A percentile compares a stretch with the other conserved stretches of the same genome.
phyloP scores from a whole-genome alignment of 2,113 vertebrate species.

The Sapayoa aenigma region DNA sequence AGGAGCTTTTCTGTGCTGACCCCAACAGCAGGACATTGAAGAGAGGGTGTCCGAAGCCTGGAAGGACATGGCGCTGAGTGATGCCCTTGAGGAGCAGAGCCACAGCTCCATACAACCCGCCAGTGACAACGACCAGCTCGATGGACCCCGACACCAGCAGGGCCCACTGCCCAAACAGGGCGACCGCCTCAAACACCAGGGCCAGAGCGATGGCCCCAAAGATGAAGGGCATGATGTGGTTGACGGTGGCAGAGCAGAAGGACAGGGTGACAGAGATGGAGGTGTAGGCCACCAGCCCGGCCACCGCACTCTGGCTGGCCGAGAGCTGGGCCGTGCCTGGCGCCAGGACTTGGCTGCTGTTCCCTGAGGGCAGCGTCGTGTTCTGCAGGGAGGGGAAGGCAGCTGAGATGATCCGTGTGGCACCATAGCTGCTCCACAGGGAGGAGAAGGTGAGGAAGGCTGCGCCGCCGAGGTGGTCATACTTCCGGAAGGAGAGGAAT shows the following conservation, averaged over 20 bases:
- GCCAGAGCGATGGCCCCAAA: slow-evolving; percentile 83
- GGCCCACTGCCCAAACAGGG: slow-evolving; percentile 77
- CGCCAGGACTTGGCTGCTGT: background rate
- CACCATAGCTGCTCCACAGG: slow-evolving; percentile 86
- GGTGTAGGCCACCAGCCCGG: slow-evolving; percentile 83
- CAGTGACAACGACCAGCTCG: slow-evolving; percentile 80
- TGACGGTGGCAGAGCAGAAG: slow-evolving; percentile 89
- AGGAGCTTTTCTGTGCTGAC: slow-evolving; percentile 69
- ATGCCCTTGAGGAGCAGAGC: slow-evolving; percentile 84
- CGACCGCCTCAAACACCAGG: slow-evolving; percentile 82
- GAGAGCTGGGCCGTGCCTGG: background rate
- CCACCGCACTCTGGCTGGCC: slow-evolving; percentile 72
- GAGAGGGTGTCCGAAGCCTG: slow-evolving; percentile 86
- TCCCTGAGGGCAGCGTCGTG: background rate
- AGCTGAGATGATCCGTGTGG: slow-evolving; percentile 77
- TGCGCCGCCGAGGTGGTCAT: slow-evolving; percentile 82
- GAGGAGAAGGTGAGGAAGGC: slow-evolving; percentile 87
- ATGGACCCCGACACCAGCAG: slow-evolving; percentile 77
- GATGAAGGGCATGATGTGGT: slow-evolving; percentile 89
- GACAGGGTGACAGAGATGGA: slow-evolving; percentile 80
- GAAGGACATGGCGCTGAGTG: slow-evolving; percentile 81
- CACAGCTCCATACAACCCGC: slow-evolving; percentile 81
- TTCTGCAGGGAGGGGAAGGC: slow-evolving; percentile 1
- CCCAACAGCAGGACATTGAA: slow-evolving; percentile 86
- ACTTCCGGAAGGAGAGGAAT: slow-evolving; percentile 85